These are phyloP conservation scores for Lithophane semibrunnea DNA, from an alignment of 2,888 invertebrate species.

Conservation along the genomic window DNA sequence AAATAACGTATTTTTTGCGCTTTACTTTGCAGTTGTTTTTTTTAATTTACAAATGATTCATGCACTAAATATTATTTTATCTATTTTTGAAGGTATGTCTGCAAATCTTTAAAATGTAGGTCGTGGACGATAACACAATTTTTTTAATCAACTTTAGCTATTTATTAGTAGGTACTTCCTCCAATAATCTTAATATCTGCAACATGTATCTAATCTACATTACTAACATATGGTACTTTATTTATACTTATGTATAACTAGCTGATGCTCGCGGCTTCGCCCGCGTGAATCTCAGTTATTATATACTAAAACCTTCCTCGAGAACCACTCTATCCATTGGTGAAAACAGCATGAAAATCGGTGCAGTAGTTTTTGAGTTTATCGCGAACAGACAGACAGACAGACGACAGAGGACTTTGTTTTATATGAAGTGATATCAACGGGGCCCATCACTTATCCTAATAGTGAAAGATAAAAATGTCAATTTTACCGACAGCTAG, in stretches of 20 bases:
- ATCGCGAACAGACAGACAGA: too few species aligned
- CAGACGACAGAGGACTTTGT: too few species aligned
- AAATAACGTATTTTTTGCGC: not conserved
- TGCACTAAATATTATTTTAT: conserved; percentile 29
- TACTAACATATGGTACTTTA: not conserved
- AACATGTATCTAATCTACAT: conserved; percentile 22
- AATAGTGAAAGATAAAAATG: not conserved
- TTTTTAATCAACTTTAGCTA: conserved; percentile 12
- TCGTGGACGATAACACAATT: conserved; percentile 47
- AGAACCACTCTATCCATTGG: too few species aligned
- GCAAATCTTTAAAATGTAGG: conserved; percentile 37
- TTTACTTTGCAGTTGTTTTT: not conserved
- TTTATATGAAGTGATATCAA: not conserved
- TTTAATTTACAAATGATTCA: conserved; percentile 11
- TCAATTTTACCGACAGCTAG: not conserved
- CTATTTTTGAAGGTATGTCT: conserved; percentile 11
- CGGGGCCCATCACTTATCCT: too few species aligned
- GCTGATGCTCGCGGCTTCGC: too few species aligned
- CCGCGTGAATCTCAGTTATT: too few species aligned
- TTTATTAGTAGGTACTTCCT: conserved; percentile 12
- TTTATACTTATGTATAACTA: not conserved
- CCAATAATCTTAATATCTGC: conserved; percentile 29
- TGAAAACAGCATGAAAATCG: too few species aligned
- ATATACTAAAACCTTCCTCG: too few species aligned
- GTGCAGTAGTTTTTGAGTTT: too few species aligned